Base-by-base conservation (phyloP, 2,888 invertebrate genomes). In the Electrophaes corylata region DNA sequence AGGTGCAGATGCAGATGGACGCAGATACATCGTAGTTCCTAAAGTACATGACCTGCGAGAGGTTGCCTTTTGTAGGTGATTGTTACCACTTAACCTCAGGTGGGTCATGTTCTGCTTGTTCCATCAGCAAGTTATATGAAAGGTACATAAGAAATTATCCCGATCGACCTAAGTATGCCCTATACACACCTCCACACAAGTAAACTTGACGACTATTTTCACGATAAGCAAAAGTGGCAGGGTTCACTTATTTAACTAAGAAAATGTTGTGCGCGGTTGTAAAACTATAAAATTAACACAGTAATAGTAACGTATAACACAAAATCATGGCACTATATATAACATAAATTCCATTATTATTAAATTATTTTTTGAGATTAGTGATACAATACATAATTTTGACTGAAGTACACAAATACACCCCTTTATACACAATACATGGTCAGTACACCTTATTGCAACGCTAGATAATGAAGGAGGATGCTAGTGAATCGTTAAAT, bases 261-360 rank as follows among this genome's bases (percentile, higher is more conserved):
- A 63, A 67, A 69, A 67, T 62, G 69, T 74, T 76, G 75, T 76
- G 75, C 75, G 75, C 67, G 62, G 63, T 68, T 49, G 65, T 57
- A 67, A 63, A 69, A 65, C 61, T 64, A 57, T 59, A 68, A 50
- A 44, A 57, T 53, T 37, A 57, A 54, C 49, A 57, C 47, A 37
- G 45, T 53, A 50, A 33, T 35, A 56, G 23, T 50, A 35, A 57
- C 26, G 14, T 23, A 12, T 18, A 26, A 50, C 37, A 56, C 10
- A 41, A 55, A 65, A 58, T 52, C 67, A 72, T 72, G 74, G 73
- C 75, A 75, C 72, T 67, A 65, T 69, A 67, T 57, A 71, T 50
- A 60, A 68, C 59, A 57, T 56, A 57, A 58, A 48, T 37, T 26
- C 40, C 26, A 37, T 37, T 16, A 44, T 37, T n/a, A 44, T 41